Conservation (phyloP, 1,140 invertebrate genomes). For the Anadara kagoshimensis region DNA sequence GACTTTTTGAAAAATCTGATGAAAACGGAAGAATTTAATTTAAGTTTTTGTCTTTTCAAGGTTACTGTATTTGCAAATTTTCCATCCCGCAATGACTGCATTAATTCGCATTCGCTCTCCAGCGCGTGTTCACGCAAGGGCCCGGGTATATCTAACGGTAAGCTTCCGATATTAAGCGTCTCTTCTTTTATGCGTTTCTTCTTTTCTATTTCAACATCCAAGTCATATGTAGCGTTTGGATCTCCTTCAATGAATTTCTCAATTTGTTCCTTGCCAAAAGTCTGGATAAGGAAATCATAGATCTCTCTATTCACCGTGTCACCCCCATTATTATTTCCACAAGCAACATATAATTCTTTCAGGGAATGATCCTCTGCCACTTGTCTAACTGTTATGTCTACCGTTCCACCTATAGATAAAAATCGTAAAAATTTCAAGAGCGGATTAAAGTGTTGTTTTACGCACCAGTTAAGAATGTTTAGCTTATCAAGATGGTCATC, state of each 20-base stretch:
- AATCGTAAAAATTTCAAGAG: neutral
- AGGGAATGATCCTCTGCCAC: slow-evolving; percentile 9
- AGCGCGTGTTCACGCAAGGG: neutral
- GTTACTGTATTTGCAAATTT: neutral
- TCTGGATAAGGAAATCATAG: neutral
- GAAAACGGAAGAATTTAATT: neutral
- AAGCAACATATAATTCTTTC: slow-evolving; percentile 16
- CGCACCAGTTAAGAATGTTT: no score
- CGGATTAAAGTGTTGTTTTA: no score
- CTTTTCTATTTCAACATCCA: slow-evolving; percentile 32
- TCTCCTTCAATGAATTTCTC: slow-evolving; percentile 53
- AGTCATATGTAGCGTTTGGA: slow-evolving; percentile 47
- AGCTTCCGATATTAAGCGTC: neutral
- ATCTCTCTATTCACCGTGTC: slow-evolving; percentile 1
- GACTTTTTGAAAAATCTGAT: slow-evolving; percentile 4
- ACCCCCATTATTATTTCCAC: slow-evolving; percentile 8
- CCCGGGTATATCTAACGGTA: neutral
- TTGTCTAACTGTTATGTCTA: slow-evolving; percentile 17
- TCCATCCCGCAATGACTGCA: neutral
- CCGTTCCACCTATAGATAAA: slow-evolving; percentile 19
- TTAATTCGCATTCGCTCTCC: neutral
- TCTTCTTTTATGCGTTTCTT: slow-evolving; percentile 8
- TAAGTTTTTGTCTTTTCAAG: neutral
- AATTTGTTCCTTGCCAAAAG: slow-evolving; percentile 43
- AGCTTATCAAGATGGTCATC: no score